Base-by-base conservation (phyloP, 2,797 vertebrate genomes). In the Crax fasciolata region DNA sequence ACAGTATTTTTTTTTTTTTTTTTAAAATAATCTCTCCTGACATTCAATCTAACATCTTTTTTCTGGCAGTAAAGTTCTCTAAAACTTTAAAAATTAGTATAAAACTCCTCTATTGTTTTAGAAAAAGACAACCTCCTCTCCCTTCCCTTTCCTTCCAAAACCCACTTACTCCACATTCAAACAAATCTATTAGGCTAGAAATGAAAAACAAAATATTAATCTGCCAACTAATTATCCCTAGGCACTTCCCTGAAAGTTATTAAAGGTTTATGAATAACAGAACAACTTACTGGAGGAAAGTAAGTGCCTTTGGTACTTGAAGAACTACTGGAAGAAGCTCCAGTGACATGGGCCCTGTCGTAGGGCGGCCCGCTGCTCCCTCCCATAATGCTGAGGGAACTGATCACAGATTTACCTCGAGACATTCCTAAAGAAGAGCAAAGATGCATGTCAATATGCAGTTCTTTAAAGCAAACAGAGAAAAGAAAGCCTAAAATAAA, bases 251-350 rank as follows among this genome's bases (percentile, higher is more conserved):
- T 71, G 30, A 21, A 90, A 65, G 38, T 44, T 86, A 46, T 35
- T 63, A 77, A 63, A 73, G 8, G 44, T 57, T 39, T 88, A 4
- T 21, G 43, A 81, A 68, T 27, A 87, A 73, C 1, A 66, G 62
- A 76, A 62, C 70, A 59, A 97, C 98, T 98, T 97, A 99, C 99
- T 88, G 99, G 98, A 77, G 99, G 99, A 95, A 99, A 99, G 97
- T 99, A 99, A 49, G 99, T 98, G 93, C 99, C 99, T 98, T 99
- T 99, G 94, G 99, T 99, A 97, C 99, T 99, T 91, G 99, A 99
- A 24, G 99, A 99, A 97, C 99, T 99, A 97, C 99, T 99, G 93
- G 99, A 99, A 4, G 99, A 99, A 1, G 99, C 99, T 44, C 99
- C 99, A 4, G 99, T 99, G 48, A 99, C 99, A 27, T 99, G 99